Conservation (phyloP, 2,888 invertebrate genomes). For the Entomobrya multifasciata region DNA sequence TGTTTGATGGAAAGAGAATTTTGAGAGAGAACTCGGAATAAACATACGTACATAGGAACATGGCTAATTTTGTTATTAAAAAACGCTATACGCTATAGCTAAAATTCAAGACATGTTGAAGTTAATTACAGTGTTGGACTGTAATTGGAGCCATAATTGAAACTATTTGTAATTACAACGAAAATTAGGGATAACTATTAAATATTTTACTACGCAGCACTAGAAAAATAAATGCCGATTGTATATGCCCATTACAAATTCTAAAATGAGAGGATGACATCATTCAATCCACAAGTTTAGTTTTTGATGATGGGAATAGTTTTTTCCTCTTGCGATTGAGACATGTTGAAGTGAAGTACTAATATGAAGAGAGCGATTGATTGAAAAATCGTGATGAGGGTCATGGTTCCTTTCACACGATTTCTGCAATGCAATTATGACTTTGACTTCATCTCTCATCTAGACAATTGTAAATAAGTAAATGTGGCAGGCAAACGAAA, state of each 20-base stretch:
- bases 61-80: too few relatives aligned
- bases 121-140: too few relatives aligned
- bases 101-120: too few relatives aligned
- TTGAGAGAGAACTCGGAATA: too few relatives aligned
- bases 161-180: too few relatives aligned
- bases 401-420: slow-evolving; percentile 52
- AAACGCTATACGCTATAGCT: too few relatives aligned
- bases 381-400: slow-evolving; percentile 51
- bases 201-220: too few relatives aligned
- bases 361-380: slow-evolving; percentile 44
- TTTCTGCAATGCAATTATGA: not conserved
- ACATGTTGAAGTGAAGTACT: not conserved
- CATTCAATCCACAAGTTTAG: slow-evolving; percentile 37
- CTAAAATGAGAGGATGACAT: slow-evolving; percentile 58
- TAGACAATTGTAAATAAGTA: not conserved
- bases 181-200: too few relatives aligned
- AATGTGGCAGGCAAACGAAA: not conserved
- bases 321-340: not conserved
- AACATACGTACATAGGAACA: too few relatives aligned
- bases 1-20: too few relatives aligned
- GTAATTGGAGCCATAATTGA: too few relatives aligned
- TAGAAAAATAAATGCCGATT: slow-evolving; percentile 25
- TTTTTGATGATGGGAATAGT: not conserved
- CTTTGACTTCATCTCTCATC: slow-evolving; percentile 3
- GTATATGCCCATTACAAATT: slow-evolving; percentile 28